These are phyloP conservation scores for Hydrolagus affinis DNA, from an alignment of 2,113 vertebrate genomes.

Conservation along the genomic window DNA sequence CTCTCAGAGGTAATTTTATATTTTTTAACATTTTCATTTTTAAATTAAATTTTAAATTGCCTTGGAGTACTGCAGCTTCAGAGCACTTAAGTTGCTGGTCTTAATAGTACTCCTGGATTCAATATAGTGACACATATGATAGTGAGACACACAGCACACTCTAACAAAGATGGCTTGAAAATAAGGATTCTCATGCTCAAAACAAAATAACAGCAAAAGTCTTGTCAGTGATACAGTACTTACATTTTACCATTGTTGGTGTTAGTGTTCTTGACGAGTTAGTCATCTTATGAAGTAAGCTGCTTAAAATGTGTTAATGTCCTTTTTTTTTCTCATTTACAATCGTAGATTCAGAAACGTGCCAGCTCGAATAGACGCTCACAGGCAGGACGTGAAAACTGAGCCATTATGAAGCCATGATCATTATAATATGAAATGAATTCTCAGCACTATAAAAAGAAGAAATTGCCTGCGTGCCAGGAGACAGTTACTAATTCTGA, in stretches of 20 bases:
- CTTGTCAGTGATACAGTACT: background rate
- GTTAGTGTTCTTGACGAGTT: too few relatives aligned
- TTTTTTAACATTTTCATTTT: too few relatives aligned
- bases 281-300: background rate
- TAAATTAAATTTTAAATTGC: too few relatives aligned
- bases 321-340: background rate
- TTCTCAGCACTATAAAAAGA: background rate
- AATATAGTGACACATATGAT: background rate
- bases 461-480: background rate
- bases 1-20: too few relatives aligned
- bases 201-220: background rate
- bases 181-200: background rate
- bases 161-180: background rate
- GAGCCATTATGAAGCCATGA: background rate
- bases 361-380: slow-evolving; percentile 35
- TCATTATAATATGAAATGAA: slow-evolving; percentile 4
- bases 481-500: background rate
- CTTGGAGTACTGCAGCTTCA: too few relatives aligned
- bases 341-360: slow-evolving; percentile 34
- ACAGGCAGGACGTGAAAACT: slow-evolving; percentile 35
- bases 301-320: background rate
- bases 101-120: too few relatives aligned
- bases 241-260: background rate
- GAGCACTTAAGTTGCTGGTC: too few relatives aligned
- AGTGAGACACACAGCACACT: background rate